Percentiles rank a stretch among this genome's conserved stretches.
phyloP scores from a whole-genome alignment of 2,113 vertebrate genomes.

The Fregata magnificens region DNA sequence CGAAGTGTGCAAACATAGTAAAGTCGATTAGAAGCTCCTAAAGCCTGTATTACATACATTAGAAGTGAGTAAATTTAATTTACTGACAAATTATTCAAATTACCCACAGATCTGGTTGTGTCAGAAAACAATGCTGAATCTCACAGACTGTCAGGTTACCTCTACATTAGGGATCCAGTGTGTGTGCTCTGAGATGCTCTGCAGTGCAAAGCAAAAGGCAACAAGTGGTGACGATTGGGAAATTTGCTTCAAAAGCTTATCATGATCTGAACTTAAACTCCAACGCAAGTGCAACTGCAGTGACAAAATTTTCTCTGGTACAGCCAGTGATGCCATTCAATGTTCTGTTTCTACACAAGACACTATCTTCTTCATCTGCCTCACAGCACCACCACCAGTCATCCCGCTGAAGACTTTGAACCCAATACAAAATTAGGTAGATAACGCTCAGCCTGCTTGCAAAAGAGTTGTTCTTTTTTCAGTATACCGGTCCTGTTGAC shows the following conservation, averaged over 20 bases:
- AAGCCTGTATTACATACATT: background rate
- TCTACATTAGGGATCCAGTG: background rate
- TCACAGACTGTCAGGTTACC: background rate
- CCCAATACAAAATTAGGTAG: background rate
- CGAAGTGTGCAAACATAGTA: background rate
- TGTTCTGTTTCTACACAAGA: background rate
- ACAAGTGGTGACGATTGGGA: background rate
- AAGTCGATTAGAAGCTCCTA: background rate
- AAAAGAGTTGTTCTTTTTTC: background rate
- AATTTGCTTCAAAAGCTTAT: background rate
- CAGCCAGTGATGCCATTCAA: background rate
- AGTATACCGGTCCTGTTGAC: background rate
- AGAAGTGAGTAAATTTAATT: background rate
- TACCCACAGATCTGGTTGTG: background rate
- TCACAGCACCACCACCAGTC: background rate
- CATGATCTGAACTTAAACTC: background rate
- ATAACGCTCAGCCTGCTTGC: background rate
- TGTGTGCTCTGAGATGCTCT: background rate
- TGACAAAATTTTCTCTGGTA: background rate
- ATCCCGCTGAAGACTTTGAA: background rate
- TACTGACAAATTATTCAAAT: background rate
- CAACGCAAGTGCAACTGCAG: background rate
- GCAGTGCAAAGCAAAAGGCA: background rate
- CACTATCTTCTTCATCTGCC: background rate
- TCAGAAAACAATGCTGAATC: background rate